Conservation (phyloP, 2,797 vertebrate species). For the Enteromius paludinosus region DNA sequence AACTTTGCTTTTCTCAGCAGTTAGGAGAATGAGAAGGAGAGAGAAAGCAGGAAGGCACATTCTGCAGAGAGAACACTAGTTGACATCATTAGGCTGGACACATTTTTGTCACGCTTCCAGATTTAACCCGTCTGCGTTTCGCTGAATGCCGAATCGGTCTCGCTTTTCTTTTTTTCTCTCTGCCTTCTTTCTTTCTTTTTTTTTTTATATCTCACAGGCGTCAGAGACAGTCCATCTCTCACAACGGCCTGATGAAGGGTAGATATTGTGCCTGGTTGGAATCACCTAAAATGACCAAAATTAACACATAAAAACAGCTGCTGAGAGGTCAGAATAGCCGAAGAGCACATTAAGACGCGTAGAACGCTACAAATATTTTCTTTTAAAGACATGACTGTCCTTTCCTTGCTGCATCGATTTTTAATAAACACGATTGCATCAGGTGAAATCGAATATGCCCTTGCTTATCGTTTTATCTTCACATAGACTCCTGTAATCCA, state of each 20-base stretch:
- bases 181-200: conserved; percentile 54
- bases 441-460: conserved; percentile 58
- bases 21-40: conserved; percentile 40
- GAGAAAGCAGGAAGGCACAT: conserved; percentile 50
- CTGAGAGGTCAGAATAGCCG: conserved; percentile 13
- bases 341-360: neutral
- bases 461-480: conserved; percentile 60
- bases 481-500: conserved; percentile 64
- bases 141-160: conserved; percentile 70
- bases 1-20: conserved; percentile 48
- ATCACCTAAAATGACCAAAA: conserved; percentile 49
- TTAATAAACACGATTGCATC: conserved; percentile 61
- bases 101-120: conserved; percentile 82
- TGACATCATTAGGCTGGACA: conserved; percentile 80
- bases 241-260: conserved; percentile 66
- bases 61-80: conserved; percentile 69
- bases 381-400: conserved; percentile 47
- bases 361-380: conserved; percentile 32
- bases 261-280: conserved; percentile 40
- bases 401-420: conserved; percentile 50
- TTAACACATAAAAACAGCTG: conserved; percentile 41
- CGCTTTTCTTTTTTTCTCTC: conserved; percentile 53
- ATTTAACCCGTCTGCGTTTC: conserved; percentile 77
- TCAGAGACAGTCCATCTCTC: conserved; percentile 64
- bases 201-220: conserved; percentile 59